These are phyloP conservation scores for Dendroctonus valens DNA, from an alignment of 1,140 invertebrate genomes.

Conservation along the genomic window DNA sequence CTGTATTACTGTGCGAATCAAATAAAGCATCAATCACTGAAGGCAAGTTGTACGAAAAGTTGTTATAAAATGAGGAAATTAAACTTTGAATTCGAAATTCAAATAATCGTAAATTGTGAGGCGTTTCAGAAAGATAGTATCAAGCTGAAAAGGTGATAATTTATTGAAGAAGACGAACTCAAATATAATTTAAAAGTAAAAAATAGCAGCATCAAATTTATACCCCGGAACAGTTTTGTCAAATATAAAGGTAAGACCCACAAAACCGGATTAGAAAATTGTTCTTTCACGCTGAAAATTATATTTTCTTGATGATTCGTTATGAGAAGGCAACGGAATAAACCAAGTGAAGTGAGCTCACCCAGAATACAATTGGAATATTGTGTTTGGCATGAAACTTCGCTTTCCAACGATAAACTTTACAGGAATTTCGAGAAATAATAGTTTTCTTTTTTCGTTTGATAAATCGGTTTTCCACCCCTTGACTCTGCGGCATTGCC, in stretches of 20 bases:
- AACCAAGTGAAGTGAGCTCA: constrained; percentile 27
- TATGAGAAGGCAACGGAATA: constrained; percentile 33
- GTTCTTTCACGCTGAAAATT: constrained; percentile 32
- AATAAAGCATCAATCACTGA: no score
- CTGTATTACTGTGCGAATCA: no score
- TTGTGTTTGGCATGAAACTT: constrained; percentile 33
- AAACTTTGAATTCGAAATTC: no score
- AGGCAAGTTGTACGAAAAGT: no score
- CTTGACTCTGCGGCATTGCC: constrained; percentile 6
- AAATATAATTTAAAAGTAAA: constrained; percentile 24
- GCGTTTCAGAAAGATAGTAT: no score
- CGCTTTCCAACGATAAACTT: constrained; percentile 25
- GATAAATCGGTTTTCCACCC: constrained; percentile 25
- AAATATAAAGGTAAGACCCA: constrained; percentile 29
- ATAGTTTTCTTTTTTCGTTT: constrained; percentile 17
- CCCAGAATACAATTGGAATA: constrained; percentile 30
- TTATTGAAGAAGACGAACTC: constrained; percentile 13
- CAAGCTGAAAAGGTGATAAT: constrained; percentile 6
- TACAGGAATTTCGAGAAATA: constrained; percentile 15
- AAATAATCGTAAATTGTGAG: no score
- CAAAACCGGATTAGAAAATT: constrained; percentile 34
- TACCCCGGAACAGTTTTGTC: constrained; percentile 18
- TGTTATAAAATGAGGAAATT: no score
- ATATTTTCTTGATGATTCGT: constrained; percentile 35
- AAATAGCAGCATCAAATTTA: constrained; percentile 20